A percentile compares a stretch with the other conserved stretches of the same genome.
Evolutionary conservation across 2,797 vertebrate species (phyloP).

Genomic region (Heterohyrax brucei): DNA sequence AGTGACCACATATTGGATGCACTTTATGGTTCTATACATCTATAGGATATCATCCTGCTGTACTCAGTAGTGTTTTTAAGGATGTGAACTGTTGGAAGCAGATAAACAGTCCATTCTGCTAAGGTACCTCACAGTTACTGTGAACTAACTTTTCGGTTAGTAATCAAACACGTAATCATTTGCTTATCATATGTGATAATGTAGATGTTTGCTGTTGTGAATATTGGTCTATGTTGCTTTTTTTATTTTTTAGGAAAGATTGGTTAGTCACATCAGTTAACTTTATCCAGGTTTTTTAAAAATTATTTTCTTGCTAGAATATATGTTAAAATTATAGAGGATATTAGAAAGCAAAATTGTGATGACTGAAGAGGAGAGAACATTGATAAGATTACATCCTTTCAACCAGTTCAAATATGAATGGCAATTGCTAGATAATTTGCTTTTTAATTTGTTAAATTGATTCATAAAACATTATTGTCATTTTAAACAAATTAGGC

Average conservation of each 20-base stretch:
- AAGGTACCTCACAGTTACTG: not conserved
- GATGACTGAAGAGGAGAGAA: not conserved
- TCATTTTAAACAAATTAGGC: not conserved
- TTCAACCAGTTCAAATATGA: not conserved
- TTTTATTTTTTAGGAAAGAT: constrained; percentile 1
- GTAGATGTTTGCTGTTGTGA: not conserved
- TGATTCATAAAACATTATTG: not conserved
- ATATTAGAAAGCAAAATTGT: not conserved
- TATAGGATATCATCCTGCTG: too few species aligned
- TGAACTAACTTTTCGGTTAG: not conserved
- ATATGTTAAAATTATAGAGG: not conserved
- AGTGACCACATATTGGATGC: too few species aligned
- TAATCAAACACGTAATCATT: not conserved
- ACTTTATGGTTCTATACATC: too few species aligned
- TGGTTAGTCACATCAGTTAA: not conserved
- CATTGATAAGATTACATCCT: not conserved
- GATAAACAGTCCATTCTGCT: not conserved
- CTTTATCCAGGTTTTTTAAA: not conserved
- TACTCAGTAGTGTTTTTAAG: too few species aligned
- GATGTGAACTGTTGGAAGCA: not conserved
- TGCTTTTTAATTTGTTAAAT: not conserved
- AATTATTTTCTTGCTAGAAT: not conserved
- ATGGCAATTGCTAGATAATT: not conserved
- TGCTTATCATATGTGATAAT: not conserved
- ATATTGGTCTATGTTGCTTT: not conserved